phyloP scores from a whole-genome alignment of 2,113 vertebrate species.

The Brachypodius melanocephalos region DNA sequence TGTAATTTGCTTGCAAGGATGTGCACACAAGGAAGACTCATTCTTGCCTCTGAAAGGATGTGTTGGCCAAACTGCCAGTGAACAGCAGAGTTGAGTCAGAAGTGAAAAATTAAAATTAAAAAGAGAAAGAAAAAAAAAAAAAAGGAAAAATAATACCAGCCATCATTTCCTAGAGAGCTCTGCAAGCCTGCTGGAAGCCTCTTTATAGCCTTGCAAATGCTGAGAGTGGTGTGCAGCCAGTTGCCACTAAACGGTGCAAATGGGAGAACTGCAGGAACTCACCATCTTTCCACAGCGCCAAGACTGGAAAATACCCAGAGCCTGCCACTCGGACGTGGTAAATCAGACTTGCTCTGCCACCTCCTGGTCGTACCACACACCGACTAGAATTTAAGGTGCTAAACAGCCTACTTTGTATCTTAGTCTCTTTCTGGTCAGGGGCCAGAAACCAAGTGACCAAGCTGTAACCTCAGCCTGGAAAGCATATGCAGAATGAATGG shows the following conservation, averaged over 20 bases:
- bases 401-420: accelerated
- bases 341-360: conserved; percentile 54
- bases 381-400: not conserved
- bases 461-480: not conserved
- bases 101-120: not conserved
- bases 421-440: not conserved
- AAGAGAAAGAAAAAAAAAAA: not conserved
- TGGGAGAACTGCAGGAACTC: not conserved
- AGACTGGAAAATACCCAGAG: not conserved
- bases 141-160: not conserved
- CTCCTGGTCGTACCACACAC: conserved; percentile 43
- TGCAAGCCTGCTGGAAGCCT: not conserved
- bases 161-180: not conserved
- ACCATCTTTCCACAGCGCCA: not conserved
- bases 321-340: not conserved
- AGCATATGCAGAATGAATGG: not conserved
- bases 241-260: not conserved
- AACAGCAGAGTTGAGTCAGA: not conserved
- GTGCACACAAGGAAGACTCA: not conserved
- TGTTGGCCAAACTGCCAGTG: not conserved
- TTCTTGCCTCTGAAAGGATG: not conserved
- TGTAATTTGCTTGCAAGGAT: not conserved
- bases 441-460: not conserved
- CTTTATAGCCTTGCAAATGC: not conserved
- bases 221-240: not conserved